A percentile compares a stretch with the other conserved stretches of the same genome.
These are phyloP conservation scores for Nephrotoma flavescens DNA, from an alignment of 2,888 invertebrate genomes.

Conservation along the genomic window DNA sequence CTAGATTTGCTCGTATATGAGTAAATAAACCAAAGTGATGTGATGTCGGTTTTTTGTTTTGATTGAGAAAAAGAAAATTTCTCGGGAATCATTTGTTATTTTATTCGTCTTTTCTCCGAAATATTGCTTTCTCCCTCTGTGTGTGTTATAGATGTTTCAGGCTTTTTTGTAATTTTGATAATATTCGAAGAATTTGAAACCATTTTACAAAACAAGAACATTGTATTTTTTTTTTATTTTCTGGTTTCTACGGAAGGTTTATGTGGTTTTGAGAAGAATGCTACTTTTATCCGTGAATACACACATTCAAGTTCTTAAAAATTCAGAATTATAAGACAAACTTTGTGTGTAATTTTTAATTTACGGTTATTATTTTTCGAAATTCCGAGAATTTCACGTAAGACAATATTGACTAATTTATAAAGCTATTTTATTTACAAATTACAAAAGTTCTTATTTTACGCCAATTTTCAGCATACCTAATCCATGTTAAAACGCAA, in stretches of 20 bases:
- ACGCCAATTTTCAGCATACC: too few relatives aligned
- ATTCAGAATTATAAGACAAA: background rate
- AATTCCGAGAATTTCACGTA: too few relatives aligned
- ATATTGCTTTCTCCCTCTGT: background rate
- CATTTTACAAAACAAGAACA: background rate
- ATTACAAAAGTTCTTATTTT: too few relatives aligned
- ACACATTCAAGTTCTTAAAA: background rate
- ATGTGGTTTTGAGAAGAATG: background rate
- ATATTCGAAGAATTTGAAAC: background rate
- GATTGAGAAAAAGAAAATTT: background rate
- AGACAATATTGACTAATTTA: too few relatives aligned
- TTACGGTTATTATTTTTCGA: background rate
- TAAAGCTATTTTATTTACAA: too few relatives aligned
- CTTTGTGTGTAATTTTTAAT: background rate
- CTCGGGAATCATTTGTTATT: background rate
- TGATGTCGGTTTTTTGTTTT: background rate
- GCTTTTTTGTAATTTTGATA: background rate
- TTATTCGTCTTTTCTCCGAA: background rate
- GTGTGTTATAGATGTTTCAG: background rate
- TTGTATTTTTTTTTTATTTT: background rate
- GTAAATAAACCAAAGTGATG: background rate
- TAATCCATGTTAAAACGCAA: too few relatives aligned
- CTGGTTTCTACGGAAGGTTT: background rate
- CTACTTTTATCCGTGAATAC: too few relatives aligned
- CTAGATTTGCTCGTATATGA: background rate